Percentiles rank a stretch among this genome's conserved stretches.
Conservation (phyloP, 2,113 vertebrate genomes). For the Microtus montanus region DNA sequence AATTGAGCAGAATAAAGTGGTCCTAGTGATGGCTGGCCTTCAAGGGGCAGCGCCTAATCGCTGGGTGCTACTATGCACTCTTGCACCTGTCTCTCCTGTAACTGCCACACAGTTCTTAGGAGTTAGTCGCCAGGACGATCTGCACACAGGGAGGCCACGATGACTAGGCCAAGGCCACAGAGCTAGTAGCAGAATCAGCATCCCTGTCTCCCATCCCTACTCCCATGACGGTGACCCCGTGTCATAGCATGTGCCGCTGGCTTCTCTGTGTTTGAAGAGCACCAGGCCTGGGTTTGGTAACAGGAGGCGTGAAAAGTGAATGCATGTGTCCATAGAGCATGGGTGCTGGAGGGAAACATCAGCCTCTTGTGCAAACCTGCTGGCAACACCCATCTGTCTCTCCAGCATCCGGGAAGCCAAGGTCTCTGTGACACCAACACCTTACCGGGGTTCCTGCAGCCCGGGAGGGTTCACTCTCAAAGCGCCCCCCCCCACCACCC, state of each 20-base stretch:
- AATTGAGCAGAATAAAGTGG: background rate
- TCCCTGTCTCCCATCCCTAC: rapidly evolving
- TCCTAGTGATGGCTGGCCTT: background rate
- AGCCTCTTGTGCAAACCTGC: background rate
- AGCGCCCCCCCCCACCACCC: conserved; percentile 43
- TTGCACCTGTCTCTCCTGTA: background rate
- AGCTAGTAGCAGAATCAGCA: background rate
- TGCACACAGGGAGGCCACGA: background rate
- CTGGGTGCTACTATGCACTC: background rate
- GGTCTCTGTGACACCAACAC: background rate
- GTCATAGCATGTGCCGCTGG: rapidly evolving
- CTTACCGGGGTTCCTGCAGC: no score
- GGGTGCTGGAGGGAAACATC: background rate
- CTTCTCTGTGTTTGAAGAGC: background rate
- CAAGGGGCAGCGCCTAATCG: background rate
- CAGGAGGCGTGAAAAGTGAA: background rate
- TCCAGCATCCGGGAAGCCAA: rapidly evolving
- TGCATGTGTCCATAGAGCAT: background rate
- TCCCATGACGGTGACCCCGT: background rate
- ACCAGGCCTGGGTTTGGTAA: background rate
- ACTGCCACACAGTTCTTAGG: background rate
- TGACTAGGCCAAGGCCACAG: background rate
- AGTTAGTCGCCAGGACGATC: background rate
- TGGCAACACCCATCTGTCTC: background rate
- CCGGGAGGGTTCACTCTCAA: rapidly evolving